Percentiles rank a stretch among this genome's conserved stretches.
Evolutionary conservation across 2,113 vertebrate genomes (phyloP).

Genomic region (Hippocampus mohnikei): DNA sequence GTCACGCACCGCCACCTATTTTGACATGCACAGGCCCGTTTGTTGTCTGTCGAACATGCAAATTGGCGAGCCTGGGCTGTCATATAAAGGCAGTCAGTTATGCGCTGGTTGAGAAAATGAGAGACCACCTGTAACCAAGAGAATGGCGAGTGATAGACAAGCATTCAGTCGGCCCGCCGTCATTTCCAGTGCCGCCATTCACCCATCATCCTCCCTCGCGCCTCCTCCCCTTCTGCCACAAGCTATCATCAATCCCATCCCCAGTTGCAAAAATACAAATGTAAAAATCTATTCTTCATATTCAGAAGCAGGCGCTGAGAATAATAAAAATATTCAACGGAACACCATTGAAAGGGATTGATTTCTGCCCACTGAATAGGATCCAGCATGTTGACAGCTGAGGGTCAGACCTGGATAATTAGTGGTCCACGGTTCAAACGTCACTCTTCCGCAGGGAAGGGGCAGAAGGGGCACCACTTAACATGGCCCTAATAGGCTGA

Average conservation of each 20-base stretch:
- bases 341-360: conserved; percentile 64
- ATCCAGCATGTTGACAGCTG: conserved; percentile 95
- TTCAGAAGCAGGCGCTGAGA: conserved; percentile 93
- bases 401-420: conserved; percentile 90
- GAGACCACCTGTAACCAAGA: conserved; percentile 99
- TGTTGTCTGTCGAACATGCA: conserved; percentile 99
- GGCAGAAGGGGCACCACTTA: conserved; percentile 51
- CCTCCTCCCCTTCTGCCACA: conserved; percentile 76
- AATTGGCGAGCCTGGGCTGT: conserved; percentile 97
- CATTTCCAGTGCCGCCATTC: conserved; percentile 91
- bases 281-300: conserved; percentile 99
- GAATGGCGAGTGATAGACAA: conserved; percentile 97
- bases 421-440: conserved; percentile 87
- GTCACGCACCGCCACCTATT: conserved; percentile 99
- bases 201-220: conserved; percentile 68
- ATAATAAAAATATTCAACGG: conserved; percentile 77
- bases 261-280: conserved; percentile 74
- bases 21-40: conserved; percentile 99
- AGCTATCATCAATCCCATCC: conserved; percentile 64
- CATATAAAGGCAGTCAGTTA: conserved; percentile 92
- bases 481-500: conserved; percentile 46
- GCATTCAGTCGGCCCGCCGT: conserved; percentile 87
- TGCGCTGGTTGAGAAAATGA: conserved; percentile 92
- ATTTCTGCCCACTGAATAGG: conserved; percentile 90
- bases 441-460: conserved; percentile 61